Conservation (phyloP, 2,113 vertebrate genomes). For the Larimichthys crocea region DNA sequence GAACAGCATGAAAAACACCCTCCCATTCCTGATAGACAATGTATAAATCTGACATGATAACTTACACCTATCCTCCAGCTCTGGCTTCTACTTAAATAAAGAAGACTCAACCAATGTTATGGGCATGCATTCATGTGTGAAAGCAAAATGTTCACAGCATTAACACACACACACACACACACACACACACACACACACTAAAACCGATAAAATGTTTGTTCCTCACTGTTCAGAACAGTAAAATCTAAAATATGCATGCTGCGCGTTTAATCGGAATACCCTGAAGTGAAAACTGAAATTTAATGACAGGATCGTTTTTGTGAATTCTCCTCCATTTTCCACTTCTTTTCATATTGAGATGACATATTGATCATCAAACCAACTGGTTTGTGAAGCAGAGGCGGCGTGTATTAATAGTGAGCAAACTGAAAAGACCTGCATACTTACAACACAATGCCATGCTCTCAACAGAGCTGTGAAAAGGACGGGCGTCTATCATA, state of each 20-base stretch:
- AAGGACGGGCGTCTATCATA: not conserved
- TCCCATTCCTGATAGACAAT: constrained; percentile 61
- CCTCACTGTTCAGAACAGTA: not conserved
- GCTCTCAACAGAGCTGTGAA: constrained; percentile 14
- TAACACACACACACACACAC: not conserved
- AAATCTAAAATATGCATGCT: not conserved
- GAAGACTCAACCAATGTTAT: constrained; percentile 24
- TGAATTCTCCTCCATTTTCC: not conserved
- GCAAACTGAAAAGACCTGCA: not conserved
- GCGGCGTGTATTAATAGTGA: not conserved
- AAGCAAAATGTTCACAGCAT: constrained; percentile 20
- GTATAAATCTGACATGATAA: constrained; percentile 70
- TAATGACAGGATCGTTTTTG: not conserved
- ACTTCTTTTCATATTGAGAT: not conserved
- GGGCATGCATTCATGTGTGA: constrained; percentile 9
- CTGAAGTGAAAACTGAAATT: not conserved
- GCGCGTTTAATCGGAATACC: not conserved
- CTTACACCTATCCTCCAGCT: constrained; percentile 52
- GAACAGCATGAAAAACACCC: constrained; percentile 71
- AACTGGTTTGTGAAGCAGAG: constrained; percentile 1
- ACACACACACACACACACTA: not conserved
- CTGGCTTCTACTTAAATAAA: constrained; percentile 14
- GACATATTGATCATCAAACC: constrained; percentile 12
- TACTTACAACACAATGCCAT: not conserved
- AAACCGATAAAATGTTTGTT: constrained; percentile 36